Evolutionary conservation across 2,888 invertebrate genomes (phyloP).

Genomic region (Hypsopygia costalis): DNA sequence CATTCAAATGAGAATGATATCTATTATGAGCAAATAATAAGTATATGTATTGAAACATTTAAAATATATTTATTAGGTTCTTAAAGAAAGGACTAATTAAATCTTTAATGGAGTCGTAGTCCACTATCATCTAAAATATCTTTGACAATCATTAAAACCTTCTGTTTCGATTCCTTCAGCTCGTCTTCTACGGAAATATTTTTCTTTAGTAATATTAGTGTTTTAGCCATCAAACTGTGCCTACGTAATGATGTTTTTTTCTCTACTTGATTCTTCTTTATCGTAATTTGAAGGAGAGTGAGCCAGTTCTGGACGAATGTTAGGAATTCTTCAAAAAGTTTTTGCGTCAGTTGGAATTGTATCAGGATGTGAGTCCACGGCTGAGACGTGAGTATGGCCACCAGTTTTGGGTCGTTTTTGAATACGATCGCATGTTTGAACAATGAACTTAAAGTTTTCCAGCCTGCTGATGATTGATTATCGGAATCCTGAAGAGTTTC

Average conservation of each 20-base stretch:
- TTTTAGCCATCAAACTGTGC: slow-evolving; percentile 53
- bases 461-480: slow-evolving; percentile 54
- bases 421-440: slow-evolving; percentile 60
- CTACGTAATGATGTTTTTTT: slow-evolving; percentile 40
- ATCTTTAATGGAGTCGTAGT: slow-evolving; percentile 6
- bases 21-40: too few relatives aligned
- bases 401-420: slow-evolving; percentile 54
- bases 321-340: slow-evolving; percentile 51
- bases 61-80: too few relatives aligned
- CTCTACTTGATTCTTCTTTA: slow-evolving; percentile 41
- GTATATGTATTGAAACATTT: too few relatives aligned
- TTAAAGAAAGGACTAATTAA: too few relatives aligned
- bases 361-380: slow-evolving; percentile 65
- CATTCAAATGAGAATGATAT: too few relatives aligned
- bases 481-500: slow-evolving; percentile 43
- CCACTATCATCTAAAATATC: slow-evolving; percentile 46
- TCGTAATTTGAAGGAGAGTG: slow-evolving; percentile 50
- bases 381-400: slow-evolving; percentile 56
- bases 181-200: slow-evolving; percentile 35
- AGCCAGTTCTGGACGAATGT: slow-evolving; percentile 59
- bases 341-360: slow-evolving; percentile 63
- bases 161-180: slow-evolving; percentile 36
- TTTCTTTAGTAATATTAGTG: slow-evolving; percentile 47
- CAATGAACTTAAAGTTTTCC: slow-evolving; percentile 61
- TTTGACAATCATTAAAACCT: slow-evolving; percentile 37